phyloP scores from a whole-genome alignment of 2,888 invertebrate genomes.

The Acronicta aceris region DNA sequence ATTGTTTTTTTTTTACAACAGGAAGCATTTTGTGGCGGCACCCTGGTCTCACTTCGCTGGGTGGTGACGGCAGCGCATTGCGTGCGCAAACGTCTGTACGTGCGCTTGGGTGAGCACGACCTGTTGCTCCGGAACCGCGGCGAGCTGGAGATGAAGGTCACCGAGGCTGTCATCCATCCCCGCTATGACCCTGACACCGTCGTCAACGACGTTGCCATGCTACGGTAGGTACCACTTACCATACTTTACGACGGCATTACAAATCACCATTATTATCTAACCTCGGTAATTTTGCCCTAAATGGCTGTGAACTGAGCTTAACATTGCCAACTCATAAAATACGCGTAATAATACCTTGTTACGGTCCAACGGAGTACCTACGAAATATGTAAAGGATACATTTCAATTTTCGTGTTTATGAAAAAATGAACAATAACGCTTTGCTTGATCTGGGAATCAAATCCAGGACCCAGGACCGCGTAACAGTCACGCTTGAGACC shows the following conservation, averaged over 20 bases:
- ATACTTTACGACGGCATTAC: conserved; percentile 28
- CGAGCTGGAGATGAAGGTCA: conserved; percentile 93
- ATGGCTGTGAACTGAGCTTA: conserved; percentile 26
- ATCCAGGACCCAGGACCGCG: too few relatives aligned
- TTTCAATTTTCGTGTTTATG: conserved; percentile 17
- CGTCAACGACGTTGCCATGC: conserved; percentile 96
- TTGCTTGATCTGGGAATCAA: too few relatives aligned
- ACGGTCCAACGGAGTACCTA: conserved; percentile 7
- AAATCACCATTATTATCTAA: conserved; percentile 25
- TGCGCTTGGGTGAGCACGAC: conserved; percentile 96
- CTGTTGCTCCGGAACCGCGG: conserved; percentile 92
- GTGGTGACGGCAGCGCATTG: conserved; percentile 97
- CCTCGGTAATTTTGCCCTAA: conserved; percentile 29
- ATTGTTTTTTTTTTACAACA: conserved; percentile 64
- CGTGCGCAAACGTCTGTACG: conserved; percentile 93
- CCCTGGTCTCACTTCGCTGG: conserved; percentile 94
- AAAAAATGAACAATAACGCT: too few relatives aligned
- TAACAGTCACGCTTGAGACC: too few relatives aligned
- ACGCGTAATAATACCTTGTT: conserved; percentile 8
- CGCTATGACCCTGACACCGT: conserved; percentile 96
- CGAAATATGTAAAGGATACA: conserved; percentile 4
- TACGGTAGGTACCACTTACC: conserved; percentile 85
- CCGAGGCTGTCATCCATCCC: conserved; percentile 94
- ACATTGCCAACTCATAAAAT: conserved; percentile 10
- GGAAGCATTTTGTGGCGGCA: conserved; percentile 97